Base-by-base conservation (phyloP, 2,797 vertebrate genomes). In the Chelonia mydas region DNA sequence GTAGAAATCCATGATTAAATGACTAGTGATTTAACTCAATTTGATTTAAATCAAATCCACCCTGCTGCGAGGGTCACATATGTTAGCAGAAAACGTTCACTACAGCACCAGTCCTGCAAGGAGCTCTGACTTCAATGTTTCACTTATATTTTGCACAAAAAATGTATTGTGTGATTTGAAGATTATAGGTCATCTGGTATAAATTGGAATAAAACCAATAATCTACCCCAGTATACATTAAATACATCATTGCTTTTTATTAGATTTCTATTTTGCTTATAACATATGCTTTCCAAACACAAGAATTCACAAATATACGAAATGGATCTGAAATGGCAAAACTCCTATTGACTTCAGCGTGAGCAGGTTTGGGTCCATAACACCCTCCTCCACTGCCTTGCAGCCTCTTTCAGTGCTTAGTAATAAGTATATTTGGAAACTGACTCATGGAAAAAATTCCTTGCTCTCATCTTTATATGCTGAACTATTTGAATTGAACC, bases 391-490 rank as follows among this genome's bases (percentile, higher is more conserved):
- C 31, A 72, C 8, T 81, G 85, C 27, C 25, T 79, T 90, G 47
- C 84, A 87, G n/a, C 72, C 92, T 86, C 84, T 82, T 72, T 12
- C 49, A 89, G 78, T 37, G 84, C 65, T 88, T 81, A 88, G 11
- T 45, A 92, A 28, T 21, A 96, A 86, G 19, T 51, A 6, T 37
- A 93, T 84, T 6, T 83, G 77, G 76, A 45, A 96, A 95, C 53
- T 0, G 2, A 95, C 28, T 37, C 25, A 41, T 8, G 74, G 27
- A 83, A 90, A 87, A 83, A 27, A 45, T 53, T 55, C 49, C 88
- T 8, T 37, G 78, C 61, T 88, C 87, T 86, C 47, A 54, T 17
- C 78, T 77, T 59, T 45, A 15, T 1, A 9, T 4, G 23, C 4
- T 0, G 25, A 5, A 19, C 2, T 9, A 45, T 57, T 83, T 41